Conservation (phyloP, 2,113 vertebrate genomes). For the Spea multiplicata region DNA sequence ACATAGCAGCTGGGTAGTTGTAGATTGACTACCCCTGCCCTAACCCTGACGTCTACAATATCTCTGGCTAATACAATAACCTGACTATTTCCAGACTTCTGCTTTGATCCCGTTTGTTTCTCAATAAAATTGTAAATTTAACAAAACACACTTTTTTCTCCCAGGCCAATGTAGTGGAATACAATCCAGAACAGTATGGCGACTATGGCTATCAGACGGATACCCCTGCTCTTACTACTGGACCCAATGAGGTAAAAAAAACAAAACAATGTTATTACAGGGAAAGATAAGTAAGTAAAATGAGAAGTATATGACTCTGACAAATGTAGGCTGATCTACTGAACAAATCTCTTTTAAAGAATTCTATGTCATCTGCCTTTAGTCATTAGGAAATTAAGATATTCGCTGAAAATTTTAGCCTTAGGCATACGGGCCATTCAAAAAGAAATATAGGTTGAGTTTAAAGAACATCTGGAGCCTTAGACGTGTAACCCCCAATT, state of each 20-base stretch:
- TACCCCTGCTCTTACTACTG: constrained; percentile 72
- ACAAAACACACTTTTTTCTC: constrained; percentile 32
- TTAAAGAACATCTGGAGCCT: too few species aligned
- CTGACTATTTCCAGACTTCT: constrained; percentile 58
- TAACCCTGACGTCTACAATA: constrained; percentile 72
- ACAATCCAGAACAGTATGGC: constrained; percentile 78
- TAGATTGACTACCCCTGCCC: constrained; percentile 46
- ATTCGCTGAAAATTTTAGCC: too few species aligned
- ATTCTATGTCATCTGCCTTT: too few species aligned
- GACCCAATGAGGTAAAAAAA: constrained; percentile 83
- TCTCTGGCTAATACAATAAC: constrained; percentile 67
- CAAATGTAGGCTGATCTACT: too few species aligned
- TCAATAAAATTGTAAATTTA: background rate
- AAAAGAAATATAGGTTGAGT: too few species aligned
- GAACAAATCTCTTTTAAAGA: too few species aligned
- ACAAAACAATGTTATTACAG: background rate
- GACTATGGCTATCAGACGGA: constrained; percentile 85
- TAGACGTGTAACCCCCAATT: too few species aligned
- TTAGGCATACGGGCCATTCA: too few species aligned
- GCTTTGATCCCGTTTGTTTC: constrained; percentile 48
- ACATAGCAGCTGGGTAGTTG: background rate
- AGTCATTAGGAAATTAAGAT: too few species aligned
- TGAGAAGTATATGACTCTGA: too few species aligned
- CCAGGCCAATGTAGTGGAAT: constrained; percentile 87
- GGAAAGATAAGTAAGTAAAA: background rate